A percentile compares a stretch with the other conserved stretches of the same genome.
phyloP scores from a whole-genome alignment of 2,888 invertebrate genomes.

The Hypena proboscidalis region DNA sequence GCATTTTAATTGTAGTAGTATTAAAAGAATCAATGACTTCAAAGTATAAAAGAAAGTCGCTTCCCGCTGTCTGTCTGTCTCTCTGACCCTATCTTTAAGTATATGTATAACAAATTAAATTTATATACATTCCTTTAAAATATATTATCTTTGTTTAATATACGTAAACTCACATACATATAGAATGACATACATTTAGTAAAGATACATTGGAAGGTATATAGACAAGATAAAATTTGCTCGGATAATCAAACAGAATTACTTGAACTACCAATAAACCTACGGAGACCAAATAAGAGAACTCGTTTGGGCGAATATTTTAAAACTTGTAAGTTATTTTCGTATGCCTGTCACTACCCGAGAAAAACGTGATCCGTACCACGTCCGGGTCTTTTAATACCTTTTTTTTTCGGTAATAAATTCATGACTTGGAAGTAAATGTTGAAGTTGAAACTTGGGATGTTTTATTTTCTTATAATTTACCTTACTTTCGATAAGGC shows the following conservation, averaged over 20 bases:
- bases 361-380: constrained; percentile 40
- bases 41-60: too few species aligned
- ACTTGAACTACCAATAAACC: constrained; percentile 5
- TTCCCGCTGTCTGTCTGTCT: too few species aligned
- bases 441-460: constrained; percentile 4
- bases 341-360: constrained; percentile 37
- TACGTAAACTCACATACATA: too few species aligned
- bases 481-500: constrained; percentile 1
- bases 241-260: constrained; percentile 14
- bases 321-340: constrained; percentile 34
- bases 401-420: constrained; percentile 21
- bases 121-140: too few species aligned
- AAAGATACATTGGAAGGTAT: too few species aligned
- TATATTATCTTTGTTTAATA: too few species aligned
- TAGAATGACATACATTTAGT: too few species aligned
- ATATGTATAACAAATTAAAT: too few species aligned
- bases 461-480: constrained; percentile 9
- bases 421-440: constrained; percentile 20
- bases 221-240: not conserved
- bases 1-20: too few species aligned
- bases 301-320: constrained; percentile 31
- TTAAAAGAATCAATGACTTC: too few species aligned
- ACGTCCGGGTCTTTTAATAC: constrained; percentile 24
- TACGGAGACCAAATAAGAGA: constrained; percentile 10
- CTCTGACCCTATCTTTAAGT: too few species aligned